Conservation (phyloP, 2,113 vertebrate genomes). For the Macquaria australasica region DNA sequence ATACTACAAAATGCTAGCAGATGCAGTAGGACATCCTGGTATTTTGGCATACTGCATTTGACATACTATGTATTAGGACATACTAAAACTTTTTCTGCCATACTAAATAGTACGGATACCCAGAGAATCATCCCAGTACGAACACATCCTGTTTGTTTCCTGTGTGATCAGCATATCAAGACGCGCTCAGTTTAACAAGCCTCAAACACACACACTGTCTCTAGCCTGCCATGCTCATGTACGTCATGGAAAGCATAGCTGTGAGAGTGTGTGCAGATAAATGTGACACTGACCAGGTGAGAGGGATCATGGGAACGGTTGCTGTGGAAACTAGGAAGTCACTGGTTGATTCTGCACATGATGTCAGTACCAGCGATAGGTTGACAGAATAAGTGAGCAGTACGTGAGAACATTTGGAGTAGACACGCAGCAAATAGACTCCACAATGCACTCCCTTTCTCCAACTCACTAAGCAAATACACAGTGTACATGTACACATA, state of each 20-base stretch:
- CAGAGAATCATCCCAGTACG: neutral
- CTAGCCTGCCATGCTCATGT: neutral
- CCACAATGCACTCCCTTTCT: neutral
- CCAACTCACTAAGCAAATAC: neutral
- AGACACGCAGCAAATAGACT: neutral
- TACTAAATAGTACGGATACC: no score
- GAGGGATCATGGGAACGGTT: conserved; percentile 26
- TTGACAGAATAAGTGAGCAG: neutral
- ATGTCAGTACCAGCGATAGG: neutral
- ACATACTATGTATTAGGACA: no score
- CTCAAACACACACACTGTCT: neutral
- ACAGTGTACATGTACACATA: neutral
- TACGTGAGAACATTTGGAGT: neutral
- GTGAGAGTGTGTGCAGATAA: neutral
- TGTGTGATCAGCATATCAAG: conserved; percentile 1
- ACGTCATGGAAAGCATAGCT: conserved; percentile 17
- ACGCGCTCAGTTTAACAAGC: neutral
- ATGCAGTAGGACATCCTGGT: no score
- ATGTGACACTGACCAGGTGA: conserved; percentile 18
- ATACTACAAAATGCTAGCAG: no score
- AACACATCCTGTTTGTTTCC: neutral
- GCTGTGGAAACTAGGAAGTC: conserved; percentile 23
- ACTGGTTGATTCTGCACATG: conserved; percentile 5
- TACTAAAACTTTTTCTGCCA: no score
- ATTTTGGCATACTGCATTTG: no score